Base-by-base conservation (phyloP, 1,140 invertebrate species). In the Conus betulinus region DNA sequence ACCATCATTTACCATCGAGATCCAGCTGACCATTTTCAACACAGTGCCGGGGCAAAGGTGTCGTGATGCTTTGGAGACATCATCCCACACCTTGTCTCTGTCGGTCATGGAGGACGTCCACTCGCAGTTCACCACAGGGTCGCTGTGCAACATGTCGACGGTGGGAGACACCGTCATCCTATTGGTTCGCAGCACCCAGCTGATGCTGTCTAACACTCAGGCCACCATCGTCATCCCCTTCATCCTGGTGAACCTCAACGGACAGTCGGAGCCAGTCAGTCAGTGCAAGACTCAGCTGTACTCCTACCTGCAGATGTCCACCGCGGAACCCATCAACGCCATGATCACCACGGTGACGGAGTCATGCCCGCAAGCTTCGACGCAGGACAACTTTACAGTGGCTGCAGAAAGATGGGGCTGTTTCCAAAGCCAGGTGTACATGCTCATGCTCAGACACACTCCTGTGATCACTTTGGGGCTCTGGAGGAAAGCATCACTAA, bases 171-270 rank as follows among this genome's bases (percentile, higher is more conserved):
- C 51, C 11, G 53, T 87, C n/a, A 39, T 87, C 23, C 53, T 57
- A 25, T 74, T 57, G 17, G 71, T 71, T 4, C 85, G 53, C 67
- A 87, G 55, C 53, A 78, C 17, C 0, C 13, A 20, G n/a, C 51
- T 87, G 71, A 25, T 52, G 4, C 85, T 78, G 20, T 15, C 27
- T 27, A 27, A 60, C 23, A 63, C 84, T 39, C 85, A 88, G 88
- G 82, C 87, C 51, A 67, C 53, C 67, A 89, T 89, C 39, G 25
- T 55, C 17, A 89, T 88, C 52, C 88, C 88, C 23, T 78, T 90
- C 57, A 84, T 83, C 20, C 87, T 90, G 51, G 52, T 90, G 39
- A 88, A 82, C 78, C 51, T 90, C 39, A 8, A 76, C 7, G 63
- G 78, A 51, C 55, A 82, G 52, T 55, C 81, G 7, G 27, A 11